Conservation (phyloP, 2,113 vertebrate species). For the Labeo catla region DNA sequence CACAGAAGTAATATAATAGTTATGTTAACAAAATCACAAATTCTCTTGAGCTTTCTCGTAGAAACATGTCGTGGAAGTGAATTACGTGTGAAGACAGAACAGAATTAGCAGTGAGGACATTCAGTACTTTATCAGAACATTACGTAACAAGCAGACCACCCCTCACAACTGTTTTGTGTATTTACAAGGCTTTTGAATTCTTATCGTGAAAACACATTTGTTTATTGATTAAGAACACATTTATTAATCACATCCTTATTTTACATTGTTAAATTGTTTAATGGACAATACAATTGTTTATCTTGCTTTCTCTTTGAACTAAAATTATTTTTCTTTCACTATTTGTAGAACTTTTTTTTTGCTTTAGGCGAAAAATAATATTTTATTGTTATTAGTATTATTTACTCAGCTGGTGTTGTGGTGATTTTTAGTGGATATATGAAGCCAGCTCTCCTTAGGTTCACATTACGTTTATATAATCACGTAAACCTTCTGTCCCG, state of each 20-base stretch:
- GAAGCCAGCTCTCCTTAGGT: not conserved
- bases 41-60: not conserved
- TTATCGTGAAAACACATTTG: not conserved
- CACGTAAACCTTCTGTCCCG: too few relatives aligned
- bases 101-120: not conserved
- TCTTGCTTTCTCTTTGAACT: too few relatives aligned
- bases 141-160: not conserved
- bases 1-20: not conserved
- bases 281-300: too few relatives aligned
- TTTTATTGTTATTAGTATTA: too few relatives aligned
- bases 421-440: not conserved
- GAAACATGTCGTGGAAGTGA: not conserved
- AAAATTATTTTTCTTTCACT: too few relatives aligned
- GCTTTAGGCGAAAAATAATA: too few relatives aligned
- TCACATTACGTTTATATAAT: not conserved
- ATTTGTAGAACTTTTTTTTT: too few relatives aligned
- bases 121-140: not conserved
- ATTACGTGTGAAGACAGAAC: not conserved
- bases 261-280: not conserved
- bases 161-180: not conserved
- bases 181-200: not conserved
- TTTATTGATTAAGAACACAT: not conserved
- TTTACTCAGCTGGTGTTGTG: too few relatives aligned
- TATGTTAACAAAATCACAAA: not conserved
- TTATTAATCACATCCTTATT: not conserved